Evolutionary conservation across 2,888 invertebrate genomes (phyloP).

Genomic region (Siphlonurus alternatus): DNA sequence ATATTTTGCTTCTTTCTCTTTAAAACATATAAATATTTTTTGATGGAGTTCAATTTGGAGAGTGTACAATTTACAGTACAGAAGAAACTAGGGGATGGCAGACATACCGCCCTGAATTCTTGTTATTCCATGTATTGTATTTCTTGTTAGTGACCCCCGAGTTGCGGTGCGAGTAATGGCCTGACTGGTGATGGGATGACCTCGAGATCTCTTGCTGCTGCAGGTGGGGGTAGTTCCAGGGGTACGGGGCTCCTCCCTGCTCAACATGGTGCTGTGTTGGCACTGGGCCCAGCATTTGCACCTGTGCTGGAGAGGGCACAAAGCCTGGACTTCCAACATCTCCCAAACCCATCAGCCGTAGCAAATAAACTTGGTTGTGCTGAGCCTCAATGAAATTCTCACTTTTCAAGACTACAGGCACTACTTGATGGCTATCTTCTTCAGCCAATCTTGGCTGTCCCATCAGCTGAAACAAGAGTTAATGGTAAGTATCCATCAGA

Average conservation of each 20-base stretch:
- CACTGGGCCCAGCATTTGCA: not conserved
- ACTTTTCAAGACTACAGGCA: not conserved
- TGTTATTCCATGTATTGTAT: not conserved
- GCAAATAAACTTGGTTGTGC: not conserved
- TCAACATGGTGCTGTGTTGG: not conserved
- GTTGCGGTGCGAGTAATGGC: not conserved
- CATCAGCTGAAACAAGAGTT: not conserved
- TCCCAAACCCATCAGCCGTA: not conserved
- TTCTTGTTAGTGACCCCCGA: not conserved
- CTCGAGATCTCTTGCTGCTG: not conserved
- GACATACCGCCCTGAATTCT: not conserved
- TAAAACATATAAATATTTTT: too few species aligned
- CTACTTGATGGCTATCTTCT: not conserved
- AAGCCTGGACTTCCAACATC: not conserved
- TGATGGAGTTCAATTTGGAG: too few species aligned
- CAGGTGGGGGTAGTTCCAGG: not conserved
- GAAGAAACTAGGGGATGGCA: too few species aligned
- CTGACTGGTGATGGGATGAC: not conserved
- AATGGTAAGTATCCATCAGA: too few species aligned
- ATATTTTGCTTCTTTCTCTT: too few species aligned
- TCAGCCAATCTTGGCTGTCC: not conserved
- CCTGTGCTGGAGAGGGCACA: not conserved
- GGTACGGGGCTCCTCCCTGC: not conserved
- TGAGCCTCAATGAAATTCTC: not conserved
- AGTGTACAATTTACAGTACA: too few species aligned